Evolutionary conservation across 1,140 invertebrate species (phyloP), one percentile per base, ranked within the genome.

Genomic region (Nomia melanderi): DNA sequence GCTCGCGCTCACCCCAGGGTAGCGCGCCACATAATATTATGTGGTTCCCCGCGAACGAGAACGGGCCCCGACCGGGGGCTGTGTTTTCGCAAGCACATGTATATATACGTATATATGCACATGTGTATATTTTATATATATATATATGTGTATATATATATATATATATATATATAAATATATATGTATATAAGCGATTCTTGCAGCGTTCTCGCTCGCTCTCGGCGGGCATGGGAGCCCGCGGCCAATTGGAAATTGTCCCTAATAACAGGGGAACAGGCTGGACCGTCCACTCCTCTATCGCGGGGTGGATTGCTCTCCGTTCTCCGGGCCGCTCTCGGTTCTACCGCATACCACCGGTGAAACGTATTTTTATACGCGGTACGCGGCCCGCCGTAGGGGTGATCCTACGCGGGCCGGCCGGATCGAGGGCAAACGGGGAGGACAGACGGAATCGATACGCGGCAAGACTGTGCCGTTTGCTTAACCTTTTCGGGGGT

Each of bases 161-260:
- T n/a, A n/a, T n/a, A n/a, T n/a, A n/a, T n/a, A n/a, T n/a, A n/a
- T n/a, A n/a, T n/a, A n/a, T n/a, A n/a, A n/a, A n/a, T n/a, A n/a
- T n/a, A n/a, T n/a, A n/a, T n/a, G n/a, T n/a, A n/a, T n/a, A n/a
- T n/a, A n/a, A n/a, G n/a, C 14, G 71, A 31, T 31, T 41, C 33
- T 41, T 25, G 64, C 44, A 53, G 39, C 73, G 39, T 36, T 44
- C 77, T 56, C 57, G 36, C 66, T 66, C 66, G 56, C 60, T 75
- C 71, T 54, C 31, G 53, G 39, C 29, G 71, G 76, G 78, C 67
- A 67, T 81, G 87, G 67, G 76, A 84, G 84, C 91, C 88, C 79
- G 63, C 65, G 90, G 91, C 89, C 86, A 87, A 90, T 89, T 91
- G 90, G 89, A 92, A 92, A 92, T 92, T 92, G 91, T 92, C 91